phyloP scores from a whole-genome alignment of 2,888 invertebrate genomes.

The Deilephila porcellus region DNA sequence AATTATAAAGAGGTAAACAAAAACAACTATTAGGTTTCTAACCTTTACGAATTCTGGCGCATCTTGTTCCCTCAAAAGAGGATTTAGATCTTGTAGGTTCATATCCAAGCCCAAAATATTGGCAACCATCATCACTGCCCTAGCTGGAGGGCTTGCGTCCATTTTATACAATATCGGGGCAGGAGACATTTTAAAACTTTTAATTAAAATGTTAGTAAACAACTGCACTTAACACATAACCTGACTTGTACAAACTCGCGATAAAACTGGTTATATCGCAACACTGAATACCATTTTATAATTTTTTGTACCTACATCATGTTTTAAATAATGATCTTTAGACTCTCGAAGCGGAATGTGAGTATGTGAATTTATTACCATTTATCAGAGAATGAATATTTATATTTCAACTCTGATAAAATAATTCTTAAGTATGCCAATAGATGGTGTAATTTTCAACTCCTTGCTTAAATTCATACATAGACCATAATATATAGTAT shows the following conservation, averaged over 20 bases:
- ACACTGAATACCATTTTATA: neutral
- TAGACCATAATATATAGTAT: neutral
- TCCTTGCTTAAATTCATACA: neutral
- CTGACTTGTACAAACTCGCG: neutral
- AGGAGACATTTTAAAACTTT: neutral
- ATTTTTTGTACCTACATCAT: neutral
- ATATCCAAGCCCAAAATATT: constrained; percentile 64
- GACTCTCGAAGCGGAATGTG: neutral
- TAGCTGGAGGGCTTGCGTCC: constrained; percentile 69
- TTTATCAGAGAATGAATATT: neutral
- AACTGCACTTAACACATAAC: neutral
- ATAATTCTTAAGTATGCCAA: neutral
- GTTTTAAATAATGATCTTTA: constrained; percentile 10
- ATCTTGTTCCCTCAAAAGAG: constrained; percentile 70
- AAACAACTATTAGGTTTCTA: constrained; percentile 18
- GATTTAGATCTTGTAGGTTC: constrained; percentile 60
- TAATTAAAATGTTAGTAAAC: neutral
- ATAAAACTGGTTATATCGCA: neutral
- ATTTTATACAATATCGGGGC: constrained; percentile 61
- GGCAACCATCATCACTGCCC: constrained; percentile 70
- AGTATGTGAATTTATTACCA: neutral
- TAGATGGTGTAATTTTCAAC: neutral
- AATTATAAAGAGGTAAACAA: no score
- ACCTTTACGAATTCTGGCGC: constrained; percentile 67
- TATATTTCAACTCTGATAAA: neutral